Base-by-base conservation (phyloP, 37 sponge, comb jelly and placozoan species). In the Axinella damicornis region DNA sequence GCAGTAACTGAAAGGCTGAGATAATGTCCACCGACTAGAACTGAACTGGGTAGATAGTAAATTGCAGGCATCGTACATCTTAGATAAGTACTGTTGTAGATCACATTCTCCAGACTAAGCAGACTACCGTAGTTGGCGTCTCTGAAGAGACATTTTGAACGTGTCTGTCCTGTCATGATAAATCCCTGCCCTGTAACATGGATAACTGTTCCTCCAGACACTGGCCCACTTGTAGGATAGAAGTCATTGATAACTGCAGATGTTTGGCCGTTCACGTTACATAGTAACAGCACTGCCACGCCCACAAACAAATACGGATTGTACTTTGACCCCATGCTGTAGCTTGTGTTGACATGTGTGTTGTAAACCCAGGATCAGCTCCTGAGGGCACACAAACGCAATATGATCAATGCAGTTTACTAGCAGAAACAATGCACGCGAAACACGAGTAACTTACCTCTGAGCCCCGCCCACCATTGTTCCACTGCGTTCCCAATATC, bases 151-250 rank as follows among this genome's bases (percentile, higher is more conserved):
- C 87, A 86, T n/a, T 36, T 61, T 76, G 86, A 80, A 16, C 31
- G 69, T 6, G 27, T 9, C 9, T 15, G 20, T 18, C 69, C 74
- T 27, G 6, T 62, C 19, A 65, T 52, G 40, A 75, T 18, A 54
- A 91, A 91, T 17, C 91, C 91, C 16, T 28, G 27, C 0, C 87
- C 91, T 14, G 54, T 70, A 5, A 86, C 65, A 28, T 37, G 6
- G 32, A 91, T 53, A 31, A 40, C 53, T 18, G 91, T 77, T 11
- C 91, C 91, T 25, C 91, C 91, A 22, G 71, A 6, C 1, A 68
- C 38, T 16, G 81, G 80, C 11, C 91, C 85, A 67, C 32, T 73
- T 13, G 17, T 40, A 16, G 80, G 80, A 22, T 34, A 17, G 46
- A 37, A 71, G 20, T 36, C 4, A 30, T 66, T 25, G 17, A 66